Evolutionary conservation across 2,113 vertebrate species (phyloP), one percentile per base, ranked within the genome.

Genomic region (Rhynchomys soricoides): DNA sequence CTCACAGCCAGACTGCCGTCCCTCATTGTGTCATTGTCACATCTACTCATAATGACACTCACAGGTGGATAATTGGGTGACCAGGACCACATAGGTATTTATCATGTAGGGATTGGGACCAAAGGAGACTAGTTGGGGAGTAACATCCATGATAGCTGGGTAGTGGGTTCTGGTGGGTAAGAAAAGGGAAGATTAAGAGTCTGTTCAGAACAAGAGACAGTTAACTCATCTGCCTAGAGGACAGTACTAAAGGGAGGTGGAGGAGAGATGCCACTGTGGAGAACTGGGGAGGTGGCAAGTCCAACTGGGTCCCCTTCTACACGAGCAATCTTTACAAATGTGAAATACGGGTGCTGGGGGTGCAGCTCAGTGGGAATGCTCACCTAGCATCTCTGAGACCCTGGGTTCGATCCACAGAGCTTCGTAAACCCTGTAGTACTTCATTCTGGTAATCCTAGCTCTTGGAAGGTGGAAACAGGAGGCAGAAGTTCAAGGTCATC

Each of bases 21-120:
- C 34, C 24, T 21, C 17, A 4, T 24, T 2, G 12, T 45, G 48
- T 66, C 29, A 62, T 57, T 64, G 64, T 66, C 64, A 11, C 59
- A 34, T 1, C 5, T 10, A 45, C 59, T 55, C 16, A 85, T 2
- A 37, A 77, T 24, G 59, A 75, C 29, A 78, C 34, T 55, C 21
- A 52, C 0, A 55, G 11, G 37, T 29, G 4, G 12, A n/a, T 21
- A 8, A 8, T 2, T 8, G 0, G 3, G 70, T 55, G 50, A 70
- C 26, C 48, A 70, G 75, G n/a, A 83, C 10, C 71, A 66, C 15
- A 0, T 4, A 31, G 57, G 75, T 50, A 17, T 73, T 57, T 89
- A 43, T 5, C 83, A 90, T 2, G 22, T 59, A 31, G 5, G 4
- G 9, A 71, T 26, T 17, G 22, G 43, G 17, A 82, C 12, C 24